These are phyloP conservation scores for Etheostoma cragini DNA, from an alignment of 2,113 vertebrate species.

Conservation along the genomic window DNA sequence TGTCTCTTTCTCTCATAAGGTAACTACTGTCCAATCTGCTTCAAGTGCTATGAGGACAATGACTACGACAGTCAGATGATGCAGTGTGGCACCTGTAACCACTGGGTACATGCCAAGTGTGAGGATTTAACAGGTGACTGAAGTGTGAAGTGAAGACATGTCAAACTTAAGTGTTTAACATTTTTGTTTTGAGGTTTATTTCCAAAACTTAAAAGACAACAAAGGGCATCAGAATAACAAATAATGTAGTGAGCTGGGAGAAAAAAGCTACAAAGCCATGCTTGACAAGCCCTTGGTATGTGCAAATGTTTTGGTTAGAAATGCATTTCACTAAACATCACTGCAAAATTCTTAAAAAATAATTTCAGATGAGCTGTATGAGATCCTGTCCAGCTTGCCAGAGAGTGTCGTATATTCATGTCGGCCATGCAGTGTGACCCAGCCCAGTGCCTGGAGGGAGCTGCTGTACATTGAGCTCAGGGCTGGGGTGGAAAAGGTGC, in stretches of 20 bases:
- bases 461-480: constrained; percentile 88
- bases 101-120: constrained; percentile 95
- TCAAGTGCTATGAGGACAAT: constrained; percentile 93
- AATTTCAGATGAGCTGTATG: constrained; percentile 90
- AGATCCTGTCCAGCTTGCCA: constrained; percentile 92
- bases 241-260: not conserved
- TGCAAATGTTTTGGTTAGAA: not conserved
- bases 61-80: constrained; percentile 97
- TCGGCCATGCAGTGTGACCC: constrained; percentile 87
- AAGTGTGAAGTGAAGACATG: not conserved
- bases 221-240: not conserved
- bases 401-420: constrained; percentile 93
- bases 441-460: constrained; percentile 89
- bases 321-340: not conserved
- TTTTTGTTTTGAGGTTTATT: not conserved
- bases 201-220: not conserved
- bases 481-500: constrained; percentile 89
- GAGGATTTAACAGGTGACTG: constrained; percentile 89
- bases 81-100: constrained; percentile 92
- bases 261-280: not conserved
- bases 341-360: not conserved
- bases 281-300: not conserved
- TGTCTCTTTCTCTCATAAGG: constrained; percentile 75
- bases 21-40: constrained; percentile 94
- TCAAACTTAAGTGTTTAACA: not conserved